A percentile compares a stretch with the other conserved stretches of the same genome.
Conservation (phyloP, 2,113 vertebrate genomes). For the Fulica atra region DNA sequence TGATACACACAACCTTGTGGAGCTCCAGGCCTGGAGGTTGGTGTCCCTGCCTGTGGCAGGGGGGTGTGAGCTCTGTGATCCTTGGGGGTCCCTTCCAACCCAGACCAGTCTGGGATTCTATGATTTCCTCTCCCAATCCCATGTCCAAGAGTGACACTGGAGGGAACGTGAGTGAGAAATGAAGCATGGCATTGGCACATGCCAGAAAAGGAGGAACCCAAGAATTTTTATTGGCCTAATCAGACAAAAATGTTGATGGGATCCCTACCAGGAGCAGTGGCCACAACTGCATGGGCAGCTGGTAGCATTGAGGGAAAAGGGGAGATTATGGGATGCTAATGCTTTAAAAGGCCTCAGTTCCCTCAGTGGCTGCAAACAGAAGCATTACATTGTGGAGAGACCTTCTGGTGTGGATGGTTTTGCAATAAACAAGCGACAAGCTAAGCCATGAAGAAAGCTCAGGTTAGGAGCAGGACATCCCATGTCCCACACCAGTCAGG, state of each 20-base stretch:
- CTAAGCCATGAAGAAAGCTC: neutral
- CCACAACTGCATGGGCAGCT: neutral
- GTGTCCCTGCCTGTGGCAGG: too few relatives aligned
- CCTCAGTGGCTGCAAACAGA: neutral
- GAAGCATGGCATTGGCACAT: accelerated
- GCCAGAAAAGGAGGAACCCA: neutral
- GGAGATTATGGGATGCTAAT: neutral
- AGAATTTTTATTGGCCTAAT: neutral
- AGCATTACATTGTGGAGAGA: neutral
- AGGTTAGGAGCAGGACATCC: neutral
- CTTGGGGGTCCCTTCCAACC: too few relatives aligned
- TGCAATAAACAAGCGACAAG: neutral
- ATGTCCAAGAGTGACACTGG: accelerated
- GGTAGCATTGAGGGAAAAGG: neutral
- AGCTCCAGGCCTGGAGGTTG: too few relatives aligned
- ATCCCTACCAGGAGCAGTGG: neutral
- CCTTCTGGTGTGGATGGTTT: neutral
- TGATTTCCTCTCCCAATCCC: neutral
- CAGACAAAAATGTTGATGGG: neutral
- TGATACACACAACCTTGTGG: too few relatives aligned
- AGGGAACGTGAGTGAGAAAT: neutral
- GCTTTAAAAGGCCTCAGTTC: neutral
- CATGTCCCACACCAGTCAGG: neutral
- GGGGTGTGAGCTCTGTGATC: too few relatives aligned
- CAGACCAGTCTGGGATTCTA: too few relatives aligned